Percentiles rank a stretch among this genome's conserved stretches.
Conservation (phyloP, 1,140 invertebrate genomes). For the Onthophagus taurus region DNA sequence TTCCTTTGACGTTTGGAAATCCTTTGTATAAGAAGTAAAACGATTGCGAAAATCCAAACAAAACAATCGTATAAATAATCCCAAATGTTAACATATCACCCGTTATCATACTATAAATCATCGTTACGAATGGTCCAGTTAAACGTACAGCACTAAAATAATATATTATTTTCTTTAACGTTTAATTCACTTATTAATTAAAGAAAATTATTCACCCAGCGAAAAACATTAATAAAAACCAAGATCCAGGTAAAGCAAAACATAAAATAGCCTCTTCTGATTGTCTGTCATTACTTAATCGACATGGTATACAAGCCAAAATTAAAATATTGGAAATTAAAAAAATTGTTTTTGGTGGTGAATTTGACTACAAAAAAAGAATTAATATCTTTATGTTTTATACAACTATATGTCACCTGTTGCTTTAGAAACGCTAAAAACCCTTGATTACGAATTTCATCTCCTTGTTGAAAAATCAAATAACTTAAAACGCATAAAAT, state of each 20-base stretch:
- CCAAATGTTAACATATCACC: constrained; percentile 96
- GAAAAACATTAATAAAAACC: constrained; percentile 98
- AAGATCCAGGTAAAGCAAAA: constrained; percentile 87
- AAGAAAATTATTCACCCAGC: constrained; percentile 62
- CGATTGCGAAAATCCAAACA: constrained; percentile 91
- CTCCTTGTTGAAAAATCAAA: constrained; percentile 83
- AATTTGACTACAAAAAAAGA: constrained; percentile 61
- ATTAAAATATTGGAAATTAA: constrained; percentile 88
- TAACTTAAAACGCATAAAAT: constrained; percentile 78
- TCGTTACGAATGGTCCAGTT: constrained; percentile 95
- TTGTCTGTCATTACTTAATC: constrained; percentile 60
- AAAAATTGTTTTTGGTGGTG: constrained; percentile 91
- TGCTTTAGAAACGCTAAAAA: constrained; percentile 83
- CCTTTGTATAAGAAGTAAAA: constrained; percentile 96
- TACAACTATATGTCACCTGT: constrained; percentile 53
- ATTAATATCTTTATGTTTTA: constrained; percentile 1
- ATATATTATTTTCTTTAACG: constrained; percentile 10
- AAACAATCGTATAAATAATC: constrained; percentile 89
- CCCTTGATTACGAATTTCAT: constrained; percentile 91
- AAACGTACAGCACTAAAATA: constrained; percentile 74
- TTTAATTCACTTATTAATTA: background rate
- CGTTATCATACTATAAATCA: constrained; percentile 97
- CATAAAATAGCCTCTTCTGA: constrained; percentile 87
- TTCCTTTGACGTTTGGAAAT: constrained; percentile 67
- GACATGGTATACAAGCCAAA: constrained; percentile 82